A percentile compares a stretch with the other conserved stretches of the same genome.
Conservation (phyloP, 2,797 vertebrate genomes). For the Eulemur rubriventer region DNA sequence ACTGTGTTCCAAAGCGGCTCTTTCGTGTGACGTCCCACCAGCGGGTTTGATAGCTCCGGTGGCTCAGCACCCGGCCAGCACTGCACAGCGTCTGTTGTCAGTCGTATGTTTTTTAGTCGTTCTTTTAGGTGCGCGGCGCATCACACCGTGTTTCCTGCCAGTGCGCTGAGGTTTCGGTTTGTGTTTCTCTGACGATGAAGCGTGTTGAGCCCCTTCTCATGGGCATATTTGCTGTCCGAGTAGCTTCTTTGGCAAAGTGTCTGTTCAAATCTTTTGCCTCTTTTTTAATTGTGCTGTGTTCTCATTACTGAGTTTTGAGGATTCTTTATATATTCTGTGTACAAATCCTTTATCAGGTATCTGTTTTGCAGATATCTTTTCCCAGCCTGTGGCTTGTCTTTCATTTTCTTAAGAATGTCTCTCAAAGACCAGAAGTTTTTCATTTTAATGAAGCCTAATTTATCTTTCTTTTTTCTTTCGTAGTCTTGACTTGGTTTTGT, state of each 20-base stretch:
- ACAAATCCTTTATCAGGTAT: background rate
- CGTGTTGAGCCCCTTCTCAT: background rate
- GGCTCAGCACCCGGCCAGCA: background rate
- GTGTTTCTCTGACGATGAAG: background rate
- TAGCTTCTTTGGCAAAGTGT: background rate
- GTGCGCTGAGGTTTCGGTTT: background rate
- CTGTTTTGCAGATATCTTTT: background rate
- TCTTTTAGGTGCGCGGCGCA: rapidly evolving
- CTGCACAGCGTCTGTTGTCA: rapidly evolving
- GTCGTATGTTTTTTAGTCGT: background rate
- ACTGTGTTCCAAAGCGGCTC: too few species aligned
- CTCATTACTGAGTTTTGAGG: background rate
- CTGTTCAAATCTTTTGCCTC: background rate
- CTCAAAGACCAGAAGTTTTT: background rate
- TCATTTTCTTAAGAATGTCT: background rate
- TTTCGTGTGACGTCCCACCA: too few species aligned
- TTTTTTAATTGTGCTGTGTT: background rate
- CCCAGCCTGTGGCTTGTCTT: background rate
- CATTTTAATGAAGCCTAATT: background rate
- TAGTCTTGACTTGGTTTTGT: background rate
- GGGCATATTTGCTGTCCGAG: background rate
- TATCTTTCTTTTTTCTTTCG: background rate
- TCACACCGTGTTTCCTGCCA: background rate
- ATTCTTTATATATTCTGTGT: background rate
- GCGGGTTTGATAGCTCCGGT: rapidly evolving